phyloP scores from a whole-genome alignment of 2,888 invertebrate species.

The Rhorus exstirpatorius region DNA sequence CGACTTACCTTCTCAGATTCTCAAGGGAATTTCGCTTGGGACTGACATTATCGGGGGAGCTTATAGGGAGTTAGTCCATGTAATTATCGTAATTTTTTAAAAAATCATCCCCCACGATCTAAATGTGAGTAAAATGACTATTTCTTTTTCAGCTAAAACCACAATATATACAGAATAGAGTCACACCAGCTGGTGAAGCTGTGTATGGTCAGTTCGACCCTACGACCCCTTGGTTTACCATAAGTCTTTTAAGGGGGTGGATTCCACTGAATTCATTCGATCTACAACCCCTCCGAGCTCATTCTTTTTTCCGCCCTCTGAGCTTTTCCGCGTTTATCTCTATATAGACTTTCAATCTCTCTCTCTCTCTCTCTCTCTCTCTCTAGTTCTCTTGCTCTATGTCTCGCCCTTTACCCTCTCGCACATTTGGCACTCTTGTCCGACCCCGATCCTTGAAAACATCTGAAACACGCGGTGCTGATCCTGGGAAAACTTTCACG shows the following conservation, averaged over 20 bases:
- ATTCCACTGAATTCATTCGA: conserved; percentile 22
- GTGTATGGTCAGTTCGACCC: conserved; percentile 3
- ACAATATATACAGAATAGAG: neutral
- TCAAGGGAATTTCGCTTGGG: too few relatives aligned
- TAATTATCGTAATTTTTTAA: too few relatives aligned
- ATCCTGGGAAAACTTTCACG: conserved; percentile 68
- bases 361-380: too few relatives aligned
- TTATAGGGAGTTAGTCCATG: too few relatives aligned
- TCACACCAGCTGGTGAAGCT: conserved; percentile 22
- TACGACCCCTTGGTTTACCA: conserved; percentile 23
- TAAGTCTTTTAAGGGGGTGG: conserved; percentile 10
- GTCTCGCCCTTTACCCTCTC: conserved; percentile 5
- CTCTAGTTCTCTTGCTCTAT: neutral
- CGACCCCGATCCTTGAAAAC: conserved; percentile 31
- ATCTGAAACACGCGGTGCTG: conserved; percentile 44
- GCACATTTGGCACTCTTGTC: conserved; percentile 24
- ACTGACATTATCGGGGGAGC: too few relatives aligned
- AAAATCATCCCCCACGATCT: neutral
- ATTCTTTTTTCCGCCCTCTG: neutral
- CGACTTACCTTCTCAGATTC: too few relatives aligned
- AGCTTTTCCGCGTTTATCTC: neutral
- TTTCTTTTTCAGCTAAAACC: conserved; percentile 21
- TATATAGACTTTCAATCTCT: too few relatives aligned
- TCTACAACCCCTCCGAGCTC: conserved; percentile 2
- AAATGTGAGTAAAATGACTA: conserved; percentile 8